Conservation (phyloP, 2,113 vertebrate species). For the Jaculus jaculus region DNA sequence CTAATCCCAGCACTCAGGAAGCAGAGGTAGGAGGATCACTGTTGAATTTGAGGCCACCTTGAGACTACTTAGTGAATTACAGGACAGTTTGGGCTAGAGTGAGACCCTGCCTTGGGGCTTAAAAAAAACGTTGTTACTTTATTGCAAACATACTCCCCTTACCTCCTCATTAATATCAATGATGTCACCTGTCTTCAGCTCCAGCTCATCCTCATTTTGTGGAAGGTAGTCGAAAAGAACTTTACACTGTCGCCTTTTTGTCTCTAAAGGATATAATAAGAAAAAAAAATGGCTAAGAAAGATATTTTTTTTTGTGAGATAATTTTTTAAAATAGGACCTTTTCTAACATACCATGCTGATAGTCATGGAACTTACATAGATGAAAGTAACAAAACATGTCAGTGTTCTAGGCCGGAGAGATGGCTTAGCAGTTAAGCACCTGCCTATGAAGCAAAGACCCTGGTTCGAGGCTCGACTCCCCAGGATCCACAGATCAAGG, state of each 20-base stretch:
- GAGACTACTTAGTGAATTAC: too few species aligned
- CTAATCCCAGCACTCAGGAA: too few species aligned
- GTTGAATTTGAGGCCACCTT: too few species aligned
- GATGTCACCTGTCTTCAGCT: constrained; percentile 92
- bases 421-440: too few species aligned
- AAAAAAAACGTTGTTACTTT: not conserved
- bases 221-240: constrained; percentile 93
- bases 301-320: not conserved
- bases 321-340: not conserved
- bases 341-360: not conserved
- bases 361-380: not conserved
- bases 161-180: constrained; percentile 95
- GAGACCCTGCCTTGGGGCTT: too few species aligned
- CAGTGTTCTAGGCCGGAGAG: not conserved
- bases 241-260: constrained; percentile 92
- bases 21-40: too few species aligned
- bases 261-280: constrained; percentile 82
- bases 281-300: constrained; percentile 51
- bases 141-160: constrained; percentile 62
- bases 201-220: constrained; percentile 95
- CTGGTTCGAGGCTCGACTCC: too few species aligned
- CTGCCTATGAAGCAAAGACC: too few species aligned
- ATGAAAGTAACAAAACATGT: not conserved
- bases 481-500: too few species aligned
- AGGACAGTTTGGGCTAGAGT: too few species aligned